phyloP scores from a whole-genome alignment of 2,113 vertebrate genomes.

The Anguilla rostrata region DNA sequence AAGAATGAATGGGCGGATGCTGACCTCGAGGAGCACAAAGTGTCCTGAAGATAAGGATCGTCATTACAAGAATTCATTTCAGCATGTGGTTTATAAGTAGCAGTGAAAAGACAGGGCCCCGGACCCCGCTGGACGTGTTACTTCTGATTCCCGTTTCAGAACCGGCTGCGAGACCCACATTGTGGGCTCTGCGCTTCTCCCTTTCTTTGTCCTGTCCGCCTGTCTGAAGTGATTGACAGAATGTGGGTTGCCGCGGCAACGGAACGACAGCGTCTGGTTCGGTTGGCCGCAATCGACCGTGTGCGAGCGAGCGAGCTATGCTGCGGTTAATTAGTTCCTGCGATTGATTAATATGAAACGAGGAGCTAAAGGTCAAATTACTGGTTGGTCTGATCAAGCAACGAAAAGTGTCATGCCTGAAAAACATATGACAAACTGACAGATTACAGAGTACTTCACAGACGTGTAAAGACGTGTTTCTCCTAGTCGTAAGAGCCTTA shows the following conservation, averaged over 20 bases:
- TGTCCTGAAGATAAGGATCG: background rate
- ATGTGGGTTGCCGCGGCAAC: background rate
- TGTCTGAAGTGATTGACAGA: background rate
- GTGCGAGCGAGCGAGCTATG: background rate
- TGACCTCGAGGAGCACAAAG: background rate
- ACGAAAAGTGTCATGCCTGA: background rate
- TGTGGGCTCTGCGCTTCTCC: background rate
- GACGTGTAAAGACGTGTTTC: background rate
- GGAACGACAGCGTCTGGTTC: background rate
- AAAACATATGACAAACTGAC: background rate
- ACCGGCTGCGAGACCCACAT: background rate
- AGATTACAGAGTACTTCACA: background rate
- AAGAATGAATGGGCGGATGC: background rate
- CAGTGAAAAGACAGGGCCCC: background rate
- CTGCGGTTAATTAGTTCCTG: background rate
- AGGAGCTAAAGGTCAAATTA: background rate
- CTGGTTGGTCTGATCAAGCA: background rate
- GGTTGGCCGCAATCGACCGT: background rate
- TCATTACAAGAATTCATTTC: background rate
- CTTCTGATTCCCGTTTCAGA: background rate
- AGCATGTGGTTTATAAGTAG: background rate
- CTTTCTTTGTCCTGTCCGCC: background rate
- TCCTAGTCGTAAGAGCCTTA: background rate
- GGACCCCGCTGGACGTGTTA: background rate
- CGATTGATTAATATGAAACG: background rate